Conservation (phyloP, 2,888 invertebrate genomes). For the Catonia carolina region DNA sequence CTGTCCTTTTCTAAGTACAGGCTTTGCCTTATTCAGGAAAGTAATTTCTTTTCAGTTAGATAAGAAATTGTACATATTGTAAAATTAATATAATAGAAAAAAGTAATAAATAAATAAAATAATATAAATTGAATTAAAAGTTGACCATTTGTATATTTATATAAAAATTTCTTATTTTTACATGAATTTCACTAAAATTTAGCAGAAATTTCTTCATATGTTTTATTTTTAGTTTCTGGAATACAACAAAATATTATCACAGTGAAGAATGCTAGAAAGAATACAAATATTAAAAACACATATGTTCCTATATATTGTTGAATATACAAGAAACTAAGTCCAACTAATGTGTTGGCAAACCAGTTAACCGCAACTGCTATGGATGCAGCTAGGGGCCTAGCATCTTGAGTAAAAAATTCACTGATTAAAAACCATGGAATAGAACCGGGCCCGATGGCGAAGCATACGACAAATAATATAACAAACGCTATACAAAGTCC, state of each 20-base stretch:
- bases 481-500: constrained; percentile 49
- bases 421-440: constrained; percentile 92
- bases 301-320: constrained; percentile 58
- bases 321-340: constrained; percentile 66
- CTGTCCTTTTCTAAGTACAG: no score
- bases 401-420: constrained; percentile 76
- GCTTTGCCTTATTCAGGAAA: no score
- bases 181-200: no score
- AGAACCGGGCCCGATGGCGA: constrained; percentile 86
- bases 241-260: constrained; percentile 78
- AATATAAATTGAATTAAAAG: no score
- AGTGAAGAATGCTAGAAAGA: constrained; percentile 61
- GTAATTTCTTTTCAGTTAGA: no score
- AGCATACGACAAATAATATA: constrained; percentile 77
- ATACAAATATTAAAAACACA: constrained; percentile 74
- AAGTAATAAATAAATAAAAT: no score
- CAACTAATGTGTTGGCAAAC: constrained; percentile 77
- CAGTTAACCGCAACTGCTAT: constrained; percentile 82
- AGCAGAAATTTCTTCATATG: constrained; percentile 64
- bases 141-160: no score
- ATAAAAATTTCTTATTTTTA: no score
- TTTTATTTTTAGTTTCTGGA: constrained; percentile 84
- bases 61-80: no score
- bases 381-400: constrained; percentile 78
- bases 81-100: no score